phyloP scores from a whole-genome alignment of 2,888 invertebrate species.

The Alloplasta piceator region DNA sequence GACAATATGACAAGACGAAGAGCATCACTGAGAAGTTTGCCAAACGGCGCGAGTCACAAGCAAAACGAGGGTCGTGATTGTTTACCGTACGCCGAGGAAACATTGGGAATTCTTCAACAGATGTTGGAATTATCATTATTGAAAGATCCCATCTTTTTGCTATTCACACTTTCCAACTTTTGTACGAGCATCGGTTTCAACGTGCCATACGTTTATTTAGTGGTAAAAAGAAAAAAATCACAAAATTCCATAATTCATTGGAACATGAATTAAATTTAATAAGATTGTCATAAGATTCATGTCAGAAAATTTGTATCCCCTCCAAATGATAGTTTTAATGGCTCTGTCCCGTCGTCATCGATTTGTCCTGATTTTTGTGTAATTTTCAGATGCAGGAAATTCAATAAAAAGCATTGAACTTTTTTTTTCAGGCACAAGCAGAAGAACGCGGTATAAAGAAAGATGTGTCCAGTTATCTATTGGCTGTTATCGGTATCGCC shows the following conservation, averaged over 20 bases:
- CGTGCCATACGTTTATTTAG: conserved; percentile 95
- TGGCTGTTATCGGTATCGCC: conserved; percentile 93
- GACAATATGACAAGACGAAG: conserved; percentile 66
- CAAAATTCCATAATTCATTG: not conserved
- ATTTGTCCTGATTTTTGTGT: not conserved
- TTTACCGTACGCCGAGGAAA: conserved; percentile 88
- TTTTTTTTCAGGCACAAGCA: conserved; percentile 86
- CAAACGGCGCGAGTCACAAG: conserved; percentile 70
- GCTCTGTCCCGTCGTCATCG: too few relatives aligned
- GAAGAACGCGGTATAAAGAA: conserved; percentile 84
- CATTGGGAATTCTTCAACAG: conserved; percentile 88
- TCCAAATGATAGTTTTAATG: too few relatives aligned
- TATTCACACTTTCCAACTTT: conserved; percentile 97
- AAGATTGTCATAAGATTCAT: conserved; percentile 6
- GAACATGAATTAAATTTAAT: not conserved
- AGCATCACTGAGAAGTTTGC: conserved; percentile 71
- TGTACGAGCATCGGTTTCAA: conserved; percentile 97
- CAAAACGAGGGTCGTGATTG: conserved; percentile 72
- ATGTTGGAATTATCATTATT: conserved; percentile 95
- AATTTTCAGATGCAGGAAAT: not conserved
- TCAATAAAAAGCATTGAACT: not conserved
- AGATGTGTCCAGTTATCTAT: conserved; percentile 87
- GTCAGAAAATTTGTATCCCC: not conserved
- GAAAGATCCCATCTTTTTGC: conserved; percentile 92
- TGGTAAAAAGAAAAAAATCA: conserved; percentile 84